phyloP scores from a whole-genome alignment of 1,140 invertebrate genomes.

The Meteorus sp. region DNA sequence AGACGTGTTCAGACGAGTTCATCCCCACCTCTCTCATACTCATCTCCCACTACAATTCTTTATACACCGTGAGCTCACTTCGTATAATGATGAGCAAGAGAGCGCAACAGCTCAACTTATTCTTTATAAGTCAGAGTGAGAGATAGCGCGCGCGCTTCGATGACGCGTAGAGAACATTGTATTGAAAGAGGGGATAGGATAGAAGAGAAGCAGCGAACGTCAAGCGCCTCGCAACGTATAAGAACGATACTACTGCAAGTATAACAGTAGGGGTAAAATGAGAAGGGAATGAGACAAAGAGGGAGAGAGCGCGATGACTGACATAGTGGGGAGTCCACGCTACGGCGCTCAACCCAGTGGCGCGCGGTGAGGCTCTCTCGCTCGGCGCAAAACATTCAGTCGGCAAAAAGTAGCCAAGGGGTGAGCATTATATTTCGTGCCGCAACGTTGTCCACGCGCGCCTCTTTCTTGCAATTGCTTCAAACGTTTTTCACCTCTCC shows the following conservation, averaged over 20 bases:
- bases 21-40: conserved; percentile 31
- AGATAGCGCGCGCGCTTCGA: no score
- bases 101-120: neutral
- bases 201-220: neutral
- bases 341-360: conserved; percentile 26
- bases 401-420: conserved; percentile 62
- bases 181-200: no score
- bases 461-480: neutral
- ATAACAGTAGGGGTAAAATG: conserved; percentile 25
- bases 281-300: conserved; percentile 11
- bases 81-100: no score
- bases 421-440: conserved; percentile 53
- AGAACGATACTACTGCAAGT: neutral
- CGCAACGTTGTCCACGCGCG: neutral
- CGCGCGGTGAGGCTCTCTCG: conserved; percentile 28
- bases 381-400: conserved; percentile 59
- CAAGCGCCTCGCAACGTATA: conserved; percentile 22
- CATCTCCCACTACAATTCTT: no score
- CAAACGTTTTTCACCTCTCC: no score
- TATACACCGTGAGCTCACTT: no score
- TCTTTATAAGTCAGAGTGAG: neutral
- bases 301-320: conserved; percentile 23
- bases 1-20: conserved; percentile 26
- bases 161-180: no score
- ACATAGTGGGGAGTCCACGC: conserved; percentile 1